phyloP scores from a whole-genome alignment of 2,888 invertebrate species.

The Platerodrilus igneus region DNA sequence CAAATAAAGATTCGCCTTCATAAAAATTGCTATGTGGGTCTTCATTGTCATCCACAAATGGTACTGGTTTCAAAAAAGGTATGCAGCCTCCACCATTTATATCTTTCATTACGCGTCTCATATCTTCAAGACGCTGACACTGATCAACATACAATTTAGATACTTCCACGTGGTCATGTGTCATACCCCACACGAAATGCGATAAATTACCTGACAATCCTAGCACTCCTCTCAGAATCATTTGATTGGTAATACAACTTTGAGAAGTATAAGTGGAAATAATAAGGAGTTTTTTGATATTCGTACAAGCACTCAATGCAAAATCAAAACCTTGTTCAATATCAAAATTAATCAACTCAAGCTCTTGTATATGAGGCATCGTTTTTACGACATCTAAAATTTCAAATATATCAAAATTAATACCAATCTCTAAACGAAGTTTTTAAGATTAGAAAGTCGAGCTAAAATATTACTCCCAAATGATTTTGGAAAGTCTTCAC shows the following conservation, averaged over 20 bases:
- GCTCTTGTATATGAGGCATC: slow-evolving; percentile 59
- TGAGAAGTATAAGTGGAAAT: slow-evolving; percentile 83
- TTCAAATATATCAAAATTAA: slow-evolving; percentile 58
- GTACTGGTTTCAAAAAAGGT: slow-evolving; percentile 73
- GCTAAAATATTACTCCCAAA: too few relatives aligned
- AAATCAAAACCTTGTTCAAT: slow-evolving; percentile 73
- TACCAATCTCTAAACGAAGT: slow-evolving; percentile 72
- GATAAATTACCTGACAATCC: slow-evolving; percentile 58
- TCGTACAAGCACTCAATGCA: slow-evolving; percentile 65
- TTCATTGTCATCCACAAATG: slow-evolving; percentile 50
- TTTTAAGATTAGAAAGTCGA: slow-evolving; percentile 64
- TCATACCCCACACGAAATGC: slow-evolving; percentile 79
- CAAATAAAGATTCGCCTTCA: slow-evolving; percentile 56
- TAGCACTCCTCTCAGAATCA: slow-evolving; percentile 54
- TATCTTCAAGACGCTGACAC: slow-evolving; percentile 51
- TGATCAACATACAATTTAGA: slow-evolving; percentile 80
- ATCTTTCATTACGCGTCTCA: slow-evolving; percentile 41
- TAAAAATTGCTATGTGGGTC: slow-evolving; percentile 33
- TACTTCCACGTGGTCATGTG: slow-evolving; percentile 72
- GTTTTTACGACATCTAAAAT: slow-evolving; percentile 62
- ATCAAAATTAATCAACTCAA: slow-evolving; percentile 80
- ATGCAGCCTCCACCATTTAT: slow-evolving; percentile 60
- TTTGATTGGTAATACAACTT: slow-evolving; percentile 78
- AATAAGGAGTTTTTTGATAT: slow-evolving; percentile 68
- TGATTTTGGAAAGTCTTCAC: slow-evolving; percentile 64